Conservation (phyloP, 2,797 vertebrate genomes). For the Cheirogaleus major region DNA sequence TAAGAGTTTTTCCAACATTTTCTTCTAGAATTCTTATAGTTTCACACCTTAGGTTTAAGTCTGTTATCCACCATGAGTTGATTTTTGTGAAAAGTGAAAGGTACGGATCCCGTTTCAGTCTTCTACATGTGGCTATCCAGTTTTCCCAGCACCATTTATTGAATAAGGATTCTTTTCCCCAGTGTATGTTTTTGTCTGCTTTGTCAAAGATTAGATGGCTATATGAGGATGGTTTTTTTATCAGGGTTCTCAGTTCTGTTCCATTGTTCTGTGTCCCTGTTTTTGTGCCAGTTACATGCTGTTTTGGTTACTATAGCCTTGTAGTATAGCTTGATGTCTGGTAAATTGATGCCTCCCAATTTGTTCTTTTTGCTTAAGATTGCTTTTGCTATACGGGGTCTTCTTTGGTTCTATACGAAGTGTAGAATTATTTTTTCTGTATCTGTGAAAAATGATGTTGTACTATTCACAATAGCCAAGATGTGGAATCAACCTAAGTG, state of each 20-base stretch:
- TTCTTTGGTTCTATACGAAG: neutral
- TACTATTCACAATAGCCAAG: neutral
- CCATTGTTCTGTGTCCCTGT: neutral
- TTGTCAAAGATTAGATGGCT: neutral
- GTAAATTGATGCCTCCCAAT: neutral
- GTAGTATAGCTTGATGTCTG: neutral
- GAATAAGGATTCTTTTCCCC: neutral
- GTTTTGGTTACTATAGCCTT: too few species aligned
- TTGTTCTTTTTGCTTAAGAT: neutral
- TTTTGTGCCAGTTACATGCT: neutral
- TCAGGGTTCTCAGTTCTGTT: neutral
- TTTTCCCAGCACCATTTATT: neutral
- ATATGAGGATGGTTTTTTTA: neutral
- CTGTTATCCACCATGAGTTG: neutral
- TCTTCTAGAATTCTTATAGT: neutral
- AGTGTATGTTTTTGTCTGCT: neutral
- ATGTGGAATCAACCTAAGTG: neutral
- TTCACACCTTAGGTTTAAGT: neutral
- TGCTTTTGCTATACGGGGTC: neutral
- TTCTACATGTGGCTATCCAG: neutral
- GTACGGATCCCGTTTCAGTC: neutral
- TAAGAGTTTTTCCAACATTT: neutral
- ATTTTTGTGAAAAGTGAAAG: neutral
- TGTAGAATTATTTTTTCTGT: neutral
- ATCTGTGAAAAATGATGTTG: neutral